Conservation (phyloP, 2,888 invertebrate species). For the Penaeus monodon region DNA sequence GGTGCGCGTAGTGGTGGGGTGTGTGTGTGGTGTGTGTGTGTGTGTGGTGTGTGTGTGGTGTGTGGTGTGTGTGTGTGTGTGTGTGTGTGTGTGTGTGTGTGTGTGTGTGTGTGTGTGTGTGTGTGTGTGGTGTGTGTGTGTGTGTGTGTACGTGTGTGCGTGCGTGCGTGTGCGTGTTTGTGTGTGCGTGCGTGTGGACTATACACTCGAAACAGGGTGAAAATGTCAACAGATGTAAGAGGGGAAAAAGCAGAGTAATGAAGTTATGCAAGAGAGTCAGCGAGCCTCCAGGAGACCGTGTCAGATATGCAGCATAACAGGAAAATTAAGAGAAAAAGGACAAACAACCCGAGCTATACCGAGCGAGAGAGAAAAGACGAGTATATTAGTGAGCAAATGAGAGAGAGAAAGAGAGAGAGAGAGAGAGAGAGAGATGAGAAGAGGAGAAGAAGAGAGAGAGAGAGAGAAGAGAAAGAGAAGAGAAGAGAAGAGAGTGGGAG, state of each 20-base stretch:
- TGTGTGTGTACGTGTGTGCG: conserved; percentile 13
- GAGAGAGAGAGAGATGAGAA: neutral
- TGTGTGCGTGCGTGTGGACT: neutral
- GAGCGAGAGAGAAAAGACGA: neutral
- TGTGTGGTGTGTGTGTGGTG: neutral
- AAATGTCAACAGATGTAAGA: too few species aligned
- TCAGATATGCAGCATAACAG: too few species aligned
- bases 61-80: neutral
- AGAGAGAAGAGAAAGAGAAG: neutral
- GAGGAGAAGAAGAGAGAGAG: neutral
- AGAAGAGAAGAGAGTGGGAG: neutral
- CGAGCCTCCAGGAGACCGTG: too few species aligned
- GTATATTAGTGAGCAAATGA: neutral
- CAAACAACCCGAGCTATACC: too few species aligned
- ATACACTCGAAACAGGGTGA: too few species aligned
- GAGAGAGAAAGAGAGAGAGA: neutral
- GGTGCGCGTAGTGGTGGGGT: too few species aligned
- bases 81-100: neutral
- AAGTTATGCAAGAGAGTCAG: too few species aligned
- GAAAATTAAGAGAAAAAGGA: too few species aligned
- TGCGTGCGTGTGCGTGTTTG: conserved; percentile 6
- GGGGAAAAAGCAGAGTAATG: too few species aligned
- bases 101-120: conserved; percentile 16
- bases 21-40: neutral
- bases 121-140: conserved; percentile 16